These are phyloP conservation scores for Patella vulgata DNA, from an alignment of 1,140 invertebrate species.

Conservation along the genomic window DNA sequence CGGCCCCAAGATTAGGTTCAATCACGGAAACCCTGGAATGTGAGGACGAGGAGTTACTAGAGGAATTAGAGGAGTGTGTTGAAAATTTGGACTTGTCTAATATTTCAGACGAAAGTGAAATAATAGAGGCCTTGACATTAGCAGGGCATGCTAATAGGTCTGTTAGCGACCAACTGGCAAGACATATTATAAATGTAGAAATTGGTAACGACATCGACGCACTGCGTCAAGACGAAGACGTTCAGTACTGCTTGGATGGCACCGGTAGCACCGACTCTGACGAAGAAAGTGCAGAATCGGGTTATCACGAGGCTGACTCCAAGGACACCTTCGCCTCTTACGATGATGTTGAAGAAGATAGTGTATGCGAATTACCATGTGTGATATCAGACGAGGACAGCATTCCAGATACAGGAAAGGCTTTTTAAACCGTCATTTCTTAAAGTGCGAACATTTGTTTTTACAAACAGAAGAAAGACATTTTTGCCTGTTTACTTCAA, in stretches of 20 bases:
- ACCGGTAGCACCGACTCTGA: constrained; percentile 47
- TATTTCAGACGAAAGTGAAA: constrained; percentile 14
- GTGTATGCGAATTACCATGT: not conserved
- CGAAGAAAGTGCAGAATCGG: constrained; percentile 61
- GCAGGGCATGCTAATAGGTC: constrained; percentile 3
- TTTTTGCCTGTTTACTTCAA: too few relatives aligned
- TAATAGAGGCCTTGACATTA: constrained; percentile 28
- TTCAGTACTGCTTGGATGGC: constrained; percentile 51
- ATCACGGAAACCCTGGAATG: constrained; percentile 90
- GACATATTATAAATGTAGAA: constrained; percentile 55
- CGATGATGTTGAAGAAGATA: constrained; percentile 20
- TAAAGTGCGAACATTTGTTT: too few relatives aligned
- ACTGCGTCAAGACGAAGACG: constrained; percentile 50
- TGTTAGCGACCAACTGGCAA: constrained; percentile 23
- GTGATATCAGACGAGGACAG: too few relatives aligned
- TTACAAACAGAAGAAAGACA: too few relatives aligned
- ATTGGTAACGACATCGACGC: constrained; percentile 59
- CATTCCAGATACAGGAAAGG: too few relatives aligned
- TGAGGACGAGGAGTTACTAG: constrained; percentile 47
- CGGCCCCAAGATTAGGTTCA: constrained; percentile 91
- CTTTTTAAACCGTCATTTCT: too few relatives aligned
- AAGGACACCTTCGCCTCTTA: constrained; percentile 30
- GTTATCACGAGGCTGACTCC: constrained; percentile 48
- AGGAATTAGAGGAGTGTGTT: constrained; percentile 38
- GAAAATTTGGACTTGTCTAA: constrained; percentile 19